Base-by-base conservation (phyloP, 2,888 invertebrate genomes). In the Drosophila ezoana region DNA sequence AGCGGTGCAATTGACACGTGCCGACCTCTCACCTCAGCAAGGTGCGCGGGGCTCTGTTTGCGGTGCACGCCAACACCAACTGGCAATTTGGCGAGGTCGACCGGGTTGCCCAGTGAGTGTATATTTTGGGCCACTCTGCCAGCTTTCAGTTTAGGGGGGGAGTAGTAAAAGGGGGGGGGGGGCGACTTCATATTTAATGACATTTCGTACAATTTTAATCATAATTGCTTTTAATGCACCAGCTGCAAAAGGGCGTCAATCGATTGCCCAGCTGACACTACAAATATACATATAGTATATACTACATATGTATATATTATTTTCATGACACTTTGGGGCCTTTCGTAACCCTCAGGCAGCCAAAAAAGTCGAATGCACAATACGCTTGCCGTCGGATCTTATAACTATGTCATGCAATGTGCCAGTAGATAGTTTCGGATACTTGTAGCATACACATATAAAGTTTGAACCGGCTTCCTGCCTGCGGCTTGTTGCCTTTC, bases 51-150 rank as follows among this genome's bases (percentile, higher is more conserved):
- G 20, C 14, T 14, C 11, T 0, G 32, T 9, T 14, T 57, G 57
- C 37, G 32, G 56, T 37, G 20, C 68, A 68, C 65, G 72, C 65
- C 49, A 71, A 37, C 53, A 59, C 49, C 71, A 72, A 51, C 53
- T 49, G 65, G 57, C 57, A 40, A 43, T 48, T 41, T 49, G 53
- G 40, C 63, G 38, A 52, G 64, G 62, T 62, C 48, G 40, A 11
- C 41, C 14, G 18, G 1, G 33, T 13, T 23, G 23, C 23, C 23
- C 28, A 28, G 28, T 2, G 28, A 8, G 28, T 8, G 28, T 8
- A 8, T 28, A 28, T 28, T 28, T 28, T 28, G 28, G 28, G 28
- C 2, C 28, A 28, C 8, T 28, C 28, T 2, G 28, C 0, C 28
- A 28, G 28, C 28, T 5, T 23, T 23, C 5, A 5, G 3, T 23